These are phyloP conservation scores for Lindbergichthys nudifrons DNA, from an alignment of 2,797 vertebrate species.

Conservation along the genomic window DNA sequence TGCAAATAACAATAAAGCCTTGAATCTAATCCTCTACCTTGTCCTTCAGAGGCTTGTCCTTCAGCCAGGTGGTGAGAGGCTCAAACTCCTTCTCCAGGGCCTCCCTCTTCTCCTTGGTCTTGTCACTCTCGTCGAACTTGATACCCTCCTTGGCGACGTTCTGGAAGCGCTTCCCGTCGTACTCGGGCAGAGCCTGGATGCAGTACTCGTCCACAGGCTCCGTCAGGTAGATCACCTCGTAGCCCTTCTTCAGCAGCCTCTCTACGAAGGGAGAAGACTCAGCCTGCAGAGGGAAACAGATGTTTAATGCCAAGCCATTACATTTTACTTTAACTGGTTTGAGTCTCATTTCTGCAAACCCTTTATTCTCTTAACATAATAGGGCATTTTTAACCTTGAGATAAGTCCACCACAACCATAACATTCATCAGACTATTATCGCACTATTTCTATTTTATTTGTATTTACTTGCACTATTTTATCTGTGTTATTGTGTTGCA, in stretches of 20 bases:
- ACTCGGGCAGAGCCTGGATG: slow-evolving; percentile 97
- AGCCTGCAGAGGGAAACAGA: slow-evolving; percentile 79
- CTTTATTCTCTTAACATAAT: too few relatives aligned
- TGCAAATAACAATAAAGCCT: too few relatives aligned
- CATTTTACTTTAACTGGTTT: neutral
- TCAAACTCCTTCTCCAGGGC: slow-evolving; percentile 95
- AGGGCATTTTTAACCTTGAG: too few relatives aligned
- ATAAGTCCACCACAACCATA: too few relatives aligned
- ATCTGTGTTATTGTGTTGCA: too few relatives aligned
- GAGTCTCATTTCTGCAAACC: neutral
- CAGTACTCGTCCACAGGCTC: slow-evolving; percentile 99
- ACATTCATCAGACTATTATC: too few relatives aligned
- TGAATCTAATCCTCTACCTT: slow-evolving; percentile 81
- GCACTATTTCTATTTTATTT: too few relatives aligned
- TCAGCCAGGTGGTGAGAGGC: slow-evolving; percentile 96
- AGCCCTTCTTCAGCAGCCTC: slow-evolving; percentile 95
- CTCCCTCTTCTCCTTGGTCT: slow-evolving; percentile 93
- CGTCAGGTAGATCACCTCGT: slow-evolving; percentile 97
- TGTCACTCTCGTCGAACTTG: slow-evolving; percentile 97
- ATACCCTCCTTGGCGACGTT: slow-evolving; percentile 98
- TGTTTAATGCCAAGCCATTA: neutral
- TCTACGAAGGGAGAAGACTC: slow-evolving; percentile 98
- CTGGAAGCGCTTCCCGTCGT: slow-evolving; percentile 97
- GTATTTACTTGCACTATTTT: too few relatives aligned
- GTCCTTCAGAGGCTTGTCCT: slow-evolving; percentile 95